Conservation (phyloP, 2,113 vertebrate genomes). For the Clinocottus analis region DNA sequence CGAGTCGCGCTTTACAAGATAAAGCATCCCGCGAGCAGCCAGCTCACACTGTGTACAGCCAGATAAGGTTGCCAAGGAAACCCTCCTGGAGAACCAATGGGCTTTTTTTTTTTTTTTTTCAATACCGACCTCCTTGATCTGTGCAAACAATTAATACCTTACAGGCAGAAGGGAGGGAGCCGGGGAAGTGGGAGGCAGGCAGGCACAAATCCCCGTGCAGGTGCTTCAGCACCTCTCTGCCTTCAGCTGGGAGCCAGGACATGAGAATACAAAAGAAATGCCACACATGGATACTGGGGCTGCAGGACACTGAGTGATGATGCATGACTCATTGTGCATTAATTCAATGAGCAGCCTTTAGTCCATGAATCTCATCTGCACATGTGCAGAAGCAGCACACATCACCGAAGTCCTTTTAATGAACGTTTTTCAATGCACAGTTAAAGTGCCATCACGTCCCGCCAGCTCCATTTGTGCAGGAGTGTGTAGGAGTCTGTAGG, state of each 20-base stretch:
- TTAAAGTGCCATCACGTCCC: slow-evolving; percentile 64
- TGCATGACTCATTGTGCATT: slow-evolving; percentile 62
- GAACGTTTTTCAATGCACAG: slow-evolving; percentile 69
- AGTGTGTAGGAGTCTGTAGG: not conserved
- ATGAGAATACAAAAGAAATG: slow-evolving; percentile 35
- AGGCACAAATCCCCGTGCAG: slow-evolving; percentile 68
- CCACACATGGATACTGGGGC: slow-evolving; percentile 63
- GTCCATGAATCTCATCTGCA: slow-evolving; percentile 63
- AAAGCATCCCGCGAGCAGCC: slow-evolving; percentile 71
- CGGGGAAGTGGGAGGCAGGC: not conserved
- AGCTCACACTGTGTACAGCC: slow-evolving; percentile 80
- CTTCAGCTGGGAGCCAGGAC: slow-evolving; percentile 49
- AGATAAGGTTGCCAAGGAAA: slow-evolving; percentile 86
- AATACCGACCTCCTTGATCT: slow-evolving; percentile 59
- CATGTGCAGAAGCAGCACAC: slow-evolving; percentile 39
- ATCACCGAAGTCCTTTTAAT: slow-evolving; percentile 72
- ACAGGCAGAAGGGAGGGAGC: slow-evolving; percentile 45
- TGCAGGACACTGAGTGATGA: slow-evolving; percentile 55
- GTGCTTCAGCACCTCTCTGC: slow-evolving; percentile 58
- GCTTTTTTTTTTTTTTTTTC: slow-evolving; percentile 42
- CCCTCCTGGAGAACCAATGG: slow-evolving; percentile 77
- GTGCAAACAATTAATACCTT: slow-evolving; percentile 83
- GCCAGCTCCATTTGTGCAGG: slow-evolving; percentile 41
- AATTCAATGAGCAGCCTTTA: slow-evolving; percentile 65
- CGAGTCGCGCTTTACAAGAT: slow-evolving; percentile 74